These are phyloP conservation scores for Dissostichus mawsoni DNA, from an alignment of 2,113 vertebrate species.

Conservation along the genomic window DNA sequence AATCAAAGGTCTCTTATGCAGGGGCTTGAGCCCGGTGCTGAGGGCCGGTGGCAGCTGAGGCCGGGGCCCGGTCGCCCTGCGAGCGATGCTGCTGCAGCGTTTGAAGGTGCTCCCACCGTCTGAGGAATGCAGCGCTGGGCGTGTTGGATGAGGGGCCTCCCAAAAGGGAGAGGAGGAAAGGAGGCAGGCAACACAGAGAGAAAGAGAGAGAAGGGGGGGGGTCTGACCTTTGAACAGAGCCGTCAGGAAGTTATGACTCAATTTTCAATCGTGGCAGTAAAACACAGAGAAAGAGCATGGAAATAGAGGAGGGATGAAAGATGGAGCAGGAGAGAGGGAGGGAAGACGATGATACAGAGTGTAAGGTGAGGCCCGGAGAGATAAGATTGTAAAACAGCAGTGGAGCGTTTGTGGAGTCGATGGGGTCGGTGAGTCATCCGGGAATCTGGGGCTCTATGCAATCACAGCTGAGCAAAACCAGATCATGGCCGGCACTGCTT, in stretches of 20 bases:
- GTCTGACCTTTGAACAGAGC: conserved; percentile 78
- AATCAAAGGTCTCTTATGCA: conserved; percentile 59
- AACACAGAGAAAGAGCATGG: conserved; percentile 46
- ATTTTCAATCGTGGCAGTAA: conserved; percentile 71
- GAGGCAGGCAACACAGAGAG: conserved; percentile 42
- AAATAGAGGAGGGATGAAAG: conserved; percentile 38
- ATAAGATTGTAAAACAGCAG: conserved; percentile 38
- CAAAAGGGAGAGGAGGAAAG: conserved; percentile 69
- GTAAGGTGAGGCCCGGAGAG: conserved; percentile 32
- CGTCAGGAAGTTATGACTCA: conserved; percentile 84
- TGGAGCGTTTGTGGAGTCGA: conserved; percentile 21
- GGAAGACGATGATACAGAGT: conserved; percentile 21
- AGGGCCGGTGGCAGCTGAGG: conserved; percentile 74
- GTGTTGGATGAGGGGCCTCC: conserved; percentile 79
- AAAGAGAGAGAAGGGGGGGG: conserved; percentile 27
- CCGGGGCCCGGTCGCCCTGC: conserved; percentile 26
- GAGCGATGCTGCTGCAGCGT: conserved; percentile 52
- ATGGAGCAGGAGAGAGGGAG: conserved; percentile 16
- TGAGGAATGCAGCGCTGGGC: conserved; percentile 80
- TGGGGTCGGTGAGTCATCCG: conserved; percentile 16
- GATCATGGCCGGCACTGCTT: conserved; percentile 6
- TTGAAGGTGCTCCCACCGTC: conserved; percentile 79
- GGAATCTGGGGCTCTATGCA: conserved; percentile 16
- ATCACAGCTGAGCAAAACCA: conserved; percentile 41
- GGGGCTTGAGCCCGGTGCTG: conserved; percentile 37